These are phyloP conservation scores for Cephus pulcher DNA, from an alignment of 2,888 invertebrate genomes.

Conservation along the genomic window DNA sequence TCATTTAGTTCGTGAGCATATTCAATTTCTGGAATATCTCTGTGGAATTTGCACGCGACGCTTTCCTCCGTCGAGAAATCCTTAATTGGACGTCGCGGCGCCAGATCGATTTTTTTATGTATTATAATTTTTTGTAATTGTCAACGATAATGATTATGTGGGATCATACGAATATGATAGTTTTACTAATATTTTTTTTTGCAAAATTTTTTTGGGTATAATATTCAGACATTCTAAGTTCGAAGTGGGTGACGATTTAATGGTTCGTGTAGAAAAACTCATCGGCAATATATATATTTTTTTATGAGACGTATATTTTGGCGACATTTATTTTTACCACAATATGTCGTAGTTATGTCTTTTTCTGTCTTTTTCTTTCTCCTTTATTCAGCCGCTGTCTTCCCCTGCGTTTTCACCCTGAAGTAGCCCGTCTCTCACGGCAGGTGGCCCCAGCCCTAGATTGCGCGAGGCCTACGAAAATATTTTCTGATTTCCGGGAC, in stretches of 20 bases:
- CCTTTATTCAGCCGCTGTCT: background rate
- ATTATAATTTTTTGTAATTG: background rate
- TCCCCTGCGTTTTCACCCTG: slow-evolving; percentile 17
- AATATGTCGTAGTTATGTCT: background rate
- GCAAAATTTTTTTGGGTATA: slow-evolving; percentile 35
- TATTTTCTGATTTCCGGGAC: slow-evolving; percentile 37
- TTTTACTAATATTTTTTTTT: slow-evolving; percentile 26
- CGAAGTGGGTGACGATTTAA: slow-evolving; percentile 26
- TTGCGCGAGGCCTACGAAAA: slow-evolving; percentile 40
- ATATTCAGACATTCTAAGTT: slow-evolving; percentile 47
- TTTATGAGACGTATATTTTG: slow-evolving; percentile 14
- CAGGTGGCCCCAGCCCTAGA: slow-evolving; percentile 10
- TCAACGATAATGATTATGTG: background rate
- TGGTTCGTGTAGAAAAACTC: slow-evolving; percentile 21
- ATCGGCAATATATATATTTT: slow-evolving; percentile 34
- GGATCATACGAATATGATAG: background rate
- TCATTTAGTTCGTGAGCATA: background rate
- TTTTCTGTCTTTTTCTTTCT: background rate
- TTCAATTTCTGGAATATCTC: background rate
- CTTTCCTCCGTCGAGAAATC: background rate
- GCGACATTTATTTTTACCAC: slow-evolving; percentile 37
- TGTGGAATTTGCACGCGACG: background rate
- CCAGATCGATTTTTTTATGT: background rate
- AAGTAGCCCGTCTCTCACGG: background rate
- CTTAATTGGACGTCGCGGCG: background rate